Percentiles rank a stretch among this genome's conserved stretches.
Evolutionary conservation across 2,113 vertebrate species (phyloP).

Genomic region (Oreochromis tanganicae): DNA sequence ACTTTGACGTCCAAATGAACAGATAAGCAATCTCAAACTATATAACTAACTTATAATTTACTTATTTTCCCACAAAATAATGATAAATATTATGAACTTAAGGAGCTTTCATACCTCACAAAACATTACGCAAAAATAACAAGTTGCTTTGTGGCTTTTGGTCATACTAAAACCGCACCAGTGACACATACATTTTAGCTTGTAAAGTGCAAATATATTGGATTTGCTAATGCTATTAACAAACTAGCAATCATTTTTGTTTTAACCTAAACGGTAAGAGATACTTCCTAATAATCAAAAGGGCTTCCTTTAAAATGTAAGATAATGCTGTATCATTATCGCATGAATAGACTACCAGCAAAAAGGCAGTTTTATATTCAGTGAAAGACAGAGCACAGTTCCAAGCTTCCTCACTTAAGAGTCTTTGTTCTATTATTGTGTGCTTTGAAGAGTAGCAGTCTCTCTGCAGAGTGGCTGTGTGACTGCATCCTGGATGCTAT

Average conservation of each 20-base stretch:
- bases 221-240: neutral
- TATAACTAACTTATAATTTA: rapidly evolving
- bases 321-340: constrained; percentile 1
- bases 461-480: constrained; percentile 37
- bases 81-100: neutral
- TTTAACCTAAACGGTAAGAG: neutral
- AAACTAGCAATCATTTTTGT: neutral
- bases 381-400: constrained; percentile 13
- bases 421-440: constrained; percentile 61
- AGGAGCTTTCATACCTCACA: neutral
- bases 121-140: neutral
- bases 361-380: constrained; percentile 8
- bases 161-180: neutral
- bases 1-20: rapidly evolving
- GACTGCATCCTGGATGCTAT: constrained; percentile 50
- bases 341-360: neutral
- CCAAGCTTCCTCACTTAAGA: constrained; percentile 34
- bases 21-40: neutral
- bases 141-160: neutral
- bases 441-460: constrained; percentile 41
- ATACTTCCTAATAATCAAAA: neutral
- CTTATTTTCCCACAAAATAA: neutral
- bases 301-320: neutral
- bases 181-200: neutral
- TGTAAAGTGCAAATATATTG: neutral